These are phyloP conservation scores for Entosphenus tridentatus DNA, from an alignment of 2,113 vertebrate genomes.

Conservation along the genomic window DNA sequence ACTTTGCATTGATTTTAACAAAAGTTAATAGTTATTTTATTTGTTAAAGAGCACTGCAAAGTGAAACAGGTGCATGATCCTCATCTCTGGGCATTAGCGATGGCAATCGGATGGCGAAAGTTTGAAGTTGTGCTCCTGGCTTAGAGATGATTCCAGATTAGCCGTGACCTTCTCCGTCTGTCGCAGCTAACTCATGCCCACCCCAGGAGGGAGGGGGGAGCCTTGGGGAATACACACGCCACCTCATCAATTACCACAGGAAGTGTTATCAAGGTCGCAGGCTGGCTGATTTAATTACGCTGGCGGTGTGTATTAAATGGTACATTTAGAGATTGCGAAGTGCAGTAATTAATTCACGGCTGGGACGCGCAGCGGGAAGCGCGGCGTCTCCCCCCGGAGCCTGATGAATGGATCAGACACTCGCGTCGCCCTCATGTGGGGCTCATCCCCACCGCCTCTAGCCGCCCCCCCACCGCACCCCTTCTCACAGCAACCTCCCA, in stretches of 20 bases:
- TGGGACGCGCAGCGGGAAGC: constrained; percentile 2
- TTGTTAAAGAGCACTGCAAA: no score
- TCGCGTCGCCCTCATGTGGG: not conserved
- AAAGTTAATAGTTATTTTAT: no score
- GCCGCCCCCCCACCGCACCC: not conserved
- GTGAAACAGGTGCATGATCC: no score
- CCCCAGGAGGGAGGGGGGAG: no score
- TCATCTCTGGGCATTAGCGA: no score
- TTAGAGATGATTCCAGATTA: no score
- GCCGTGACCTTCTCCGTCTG: no score
- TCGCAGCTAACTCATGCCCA: no score
- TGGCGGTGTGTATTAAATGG: constrained; percentile 2
- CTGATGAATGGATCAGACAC: constrained; percentile 1
- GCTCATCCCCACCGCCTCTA: not conserved
- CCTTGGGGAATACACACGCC: not conserved
- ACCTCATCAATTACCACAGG: constrained; percentile 5
- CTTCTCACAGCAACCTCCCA: not conserved
- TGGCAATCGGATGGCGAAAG: no score
- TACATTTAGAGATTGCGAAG: constrained; percentile 6
- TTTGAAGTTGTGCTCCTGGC: no score
- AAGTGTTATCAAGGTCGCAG: constrained; percentile 6
- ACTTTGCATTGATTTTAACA: no score
- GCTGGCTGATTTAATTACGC: constrained; percentile 4
- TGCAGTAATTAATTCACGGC: constrained; percentile 7
- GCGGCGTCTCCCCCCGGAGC: not conserved